Base-by-base conservation (phyloP, 2,797 vertebrate genomes). In the Orestias chungarensis region DNA sequence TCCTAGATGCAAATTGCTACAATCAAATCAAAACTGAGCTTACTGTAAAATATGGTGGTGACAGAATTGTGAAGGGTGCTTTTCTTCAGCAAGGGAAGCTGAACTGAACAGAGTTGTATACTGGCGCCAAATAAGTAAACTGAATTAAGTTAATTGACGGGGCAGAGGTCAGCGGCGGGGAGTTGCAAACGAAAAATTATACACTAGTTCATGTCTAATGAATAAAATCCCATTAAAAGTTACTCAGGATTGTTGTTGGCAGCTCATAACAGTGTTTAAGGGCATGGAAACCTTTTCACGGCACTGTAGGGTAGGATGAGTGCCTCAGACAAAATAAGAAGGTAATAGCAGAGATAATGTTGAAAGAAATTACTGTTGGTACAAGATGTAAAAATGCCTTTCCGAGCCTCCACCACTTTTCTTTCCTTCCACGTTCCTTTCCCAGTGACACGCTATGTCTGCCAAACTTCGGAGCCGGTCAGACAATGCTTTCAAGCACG, bases 391-490 rank as follows among this genome's bases (percentile, higher is more conserved):
- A 72, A 83, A 78, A 76, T 73, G 50, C 49, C 46, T 75, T 79
- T 78, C 74, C 59, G 70, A 70, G 27, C 20, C 78, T 77, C 67
- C 43, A 46, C 71, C 57, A 59, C 69, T 82, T 81, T 47, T 44
- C 47, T 76, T 66, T 54, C 17, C 79, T 73, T 75, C 38, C 64
- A 65, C 44, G 42, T 70, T 17, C 61, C 57, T 68, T 85, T 70
- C 75, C 75, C 29, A 44, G 71, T 79, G 18, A 50, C 67, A 75
- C n/a, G 49, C 64, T 35, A 35, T 75, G 66, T 71, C 76, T 85
- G 84, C 86, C 88, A 87, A 82, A 81, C 66, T 78, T 29, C 72
- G 42, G 76, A 80, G 75, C 84, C 82, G 85, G 89, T 88, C 84
- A 49, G 85, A 75, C 82, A 69, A 43, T 66, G 85, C 87, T 86